phyloP scores from a whole-genome alignment of 2,113 vertebrate genomes.

The Psittacula cyanocephala region DNA sequence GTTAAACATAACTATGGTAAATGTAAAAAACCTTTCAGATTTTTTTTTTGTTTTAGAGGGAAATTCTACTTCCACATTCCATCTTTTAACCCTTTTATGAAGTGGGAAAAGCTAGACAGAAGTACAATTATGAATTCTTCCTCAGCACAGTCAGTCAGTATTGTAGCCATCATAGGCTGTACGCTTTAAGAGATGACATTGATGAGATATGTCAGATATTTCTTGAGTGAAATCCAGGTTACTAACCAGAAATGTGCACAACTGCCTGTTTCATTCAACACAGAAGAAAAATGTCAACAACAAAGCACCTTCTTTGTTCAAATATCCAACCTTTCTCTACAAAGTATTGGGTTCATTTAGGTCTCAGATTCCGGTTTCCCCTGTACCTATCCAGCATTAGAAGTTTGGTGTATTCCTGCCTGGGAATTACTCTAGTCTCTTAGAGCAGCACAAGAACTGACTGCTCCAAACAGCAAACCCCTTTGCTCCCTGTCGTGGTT shows the following conservation, averaged over 20 bases:
- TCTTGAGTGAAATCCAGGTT: background rate
- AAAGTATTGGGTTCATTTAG: background rate
- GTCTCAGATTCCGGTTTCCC: background rate
- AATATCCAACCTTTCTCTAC: background rate
- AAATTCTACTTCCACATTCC: background rate
- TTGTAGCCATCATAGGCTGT: background rate
- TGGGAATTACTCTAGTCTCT: background rate
- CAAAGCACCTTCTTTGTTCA: background rate
- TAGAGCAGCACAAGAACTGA: fast-evolving
- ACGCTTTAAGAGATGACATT: background rate
- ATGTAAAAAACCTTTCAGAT: background rate
- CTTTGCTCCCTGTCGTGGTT: background rate
- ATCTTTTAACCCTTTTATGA: background rate
- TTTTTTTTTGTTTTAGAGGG: background rate
- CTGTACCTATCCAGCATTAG: background rate
- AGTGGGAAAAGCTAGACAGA: background rate
- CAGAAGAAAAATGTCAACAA: background rate
- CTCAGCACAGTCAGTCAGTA: background rate
- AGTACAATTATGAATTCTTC: background rate
- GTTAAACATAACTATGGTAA: background rate
- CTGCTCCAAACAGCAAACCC: background rate
- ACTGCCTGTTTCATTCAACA: background rate
- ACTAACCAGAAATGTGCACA: background rate
- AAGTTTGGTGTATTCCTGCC: background rate
- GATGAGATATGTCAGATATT: background rate